Percentiles rank a stretch among this genome's conserved stretches.
Conservation (phyloP, 1,140 invertebrate genomes). For the Drosophila prosaltans region DNA sequence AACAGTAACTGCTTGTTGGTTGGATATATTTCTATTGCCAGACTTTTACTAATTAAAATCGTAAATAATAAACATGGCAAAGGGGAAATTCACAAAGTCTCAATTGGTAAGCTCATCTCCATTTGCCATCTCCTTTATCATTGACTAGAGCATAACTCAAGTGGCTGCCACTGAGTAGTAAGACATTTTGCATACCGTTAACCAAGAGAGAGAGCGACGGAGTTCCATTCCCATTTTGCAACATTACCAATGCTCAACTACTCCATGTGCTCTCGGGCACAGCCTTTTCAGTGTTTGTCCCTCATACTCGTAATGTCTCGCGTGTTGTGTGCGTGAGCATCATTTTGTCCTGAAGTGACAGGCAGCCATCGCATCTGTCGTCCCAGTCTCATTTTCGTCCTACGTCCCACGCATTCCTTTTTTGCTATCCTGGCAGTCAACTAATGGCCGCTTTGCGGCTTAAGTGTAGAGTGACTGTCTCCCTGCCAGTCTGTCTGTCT, state of each 20-base stretch:
- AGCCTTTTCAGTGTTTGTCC: conserved; percentile 64
- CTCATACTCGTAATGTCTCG: not conserved
- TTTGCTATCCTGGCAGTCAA: conserved; percentile 31
- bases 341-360: conserved; percentile 42
- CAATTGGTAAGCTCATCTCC: conserved; percentile 25
- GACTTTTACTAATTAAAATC: conserved; percentile 40
- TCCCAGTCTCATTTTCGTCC: conserved; percentile 11
- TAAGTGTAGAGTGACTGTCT: conserved; percentile 41
- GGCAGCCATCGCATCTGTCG: conserved; percentile 33
- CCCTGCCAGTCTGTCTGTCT: too few relatives aligned
- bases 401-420: not conserved
- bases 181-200: conserved; percentile 69
- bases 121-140: conserved; percentile 9
- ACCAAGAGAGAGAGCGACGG: not conserved
- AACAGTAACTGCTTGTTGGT: not conserved
- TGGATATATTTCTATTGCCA: conserved; percentile 21
- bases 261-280: conserved; percentile 29
- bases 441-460: conserved; percentile 78
- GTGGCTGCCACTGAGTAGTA: conserved; percentile 47
- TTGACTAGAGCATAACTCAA: conserved; percentile 40
- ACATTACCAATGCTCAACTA: not conserved
- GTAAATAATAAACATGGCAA: conserved; percentile 31
- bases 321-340: conserved; percentile 23
- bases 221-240: not conserved
- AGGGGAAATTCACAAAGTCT: conserved; percentile 10